Evolutionary conservation across 2,888 invertebrate species (phyloP).

Genomic region (Petrophora chlorosata): DNA sequence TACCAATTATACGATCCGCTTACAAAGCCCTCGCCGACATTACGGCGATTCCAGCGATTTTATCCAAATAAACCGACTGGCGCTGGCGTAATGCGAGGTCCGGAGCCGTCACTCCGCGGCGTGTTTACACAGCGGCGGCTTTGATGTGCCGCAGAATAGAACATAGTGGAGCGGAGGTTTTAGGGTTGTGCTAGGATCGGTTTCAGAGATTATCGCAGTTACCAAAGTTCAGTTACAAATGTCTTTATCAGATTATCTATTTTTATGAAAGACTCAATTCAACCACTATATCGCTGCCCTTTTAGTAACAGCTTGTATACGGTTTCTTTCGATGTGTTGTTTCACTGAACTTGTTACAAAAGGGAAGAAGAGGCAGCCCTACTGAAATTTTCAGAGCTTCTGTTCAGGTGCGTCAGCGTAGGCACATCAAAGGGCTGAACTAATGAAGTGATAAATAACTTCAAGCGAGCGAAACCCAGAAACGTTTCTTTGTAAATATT

Average conservation of each 20-base stretch:
- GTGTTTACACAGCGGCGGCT: constrained; percentile 36
- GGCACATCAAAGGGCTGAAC: constrained; percentile 52
- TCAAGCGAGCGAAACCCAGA: constrained; percentile 7
- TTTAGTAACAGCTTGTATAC: too few relatives aligned
- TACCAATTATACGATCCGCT: not conserved
- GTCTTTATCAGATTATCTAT: too few relatives aligned
- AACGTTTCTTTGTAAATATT: constrained; percentile 29
- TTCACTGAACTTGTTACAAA: too few relatives aligned
- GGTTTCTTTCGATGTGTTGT: too few relatives aligned
- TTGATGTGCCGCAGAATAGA: constrained; percentile 30
- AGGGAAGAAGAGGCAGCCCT: too few relatives aligned
- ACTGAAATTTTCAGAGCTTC: too few relatives aligned
- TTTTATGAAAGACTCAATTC: too few relatives aligned
- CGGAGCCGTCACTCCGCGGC: constrained; percentile 16
- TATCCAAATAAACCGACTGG: constrained; percentile 37
- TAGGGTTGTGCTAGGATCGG: too few relatives aligned
- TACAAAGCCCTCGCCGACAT: not conserved
- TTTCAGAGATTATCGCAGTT: too few relatives aligned
- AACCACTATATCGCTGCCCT: too few relatives aligned
- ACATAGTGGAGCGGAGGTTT: constrained; percentile 9
- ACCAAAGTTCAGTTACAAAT: too few relatives aligned
- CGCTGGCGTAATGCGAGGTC: constrained; percentile 21
- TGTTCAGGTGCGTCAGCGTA: constrained; percentile 15
- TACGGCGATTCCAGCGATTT: constrained; percentile 15
- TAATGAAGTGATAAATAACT: constrained; percentile 57